phyloP scores from a whole-genome alignment of 2,113 vertebrate species.

The Anthoscopus minutus region DNA sequence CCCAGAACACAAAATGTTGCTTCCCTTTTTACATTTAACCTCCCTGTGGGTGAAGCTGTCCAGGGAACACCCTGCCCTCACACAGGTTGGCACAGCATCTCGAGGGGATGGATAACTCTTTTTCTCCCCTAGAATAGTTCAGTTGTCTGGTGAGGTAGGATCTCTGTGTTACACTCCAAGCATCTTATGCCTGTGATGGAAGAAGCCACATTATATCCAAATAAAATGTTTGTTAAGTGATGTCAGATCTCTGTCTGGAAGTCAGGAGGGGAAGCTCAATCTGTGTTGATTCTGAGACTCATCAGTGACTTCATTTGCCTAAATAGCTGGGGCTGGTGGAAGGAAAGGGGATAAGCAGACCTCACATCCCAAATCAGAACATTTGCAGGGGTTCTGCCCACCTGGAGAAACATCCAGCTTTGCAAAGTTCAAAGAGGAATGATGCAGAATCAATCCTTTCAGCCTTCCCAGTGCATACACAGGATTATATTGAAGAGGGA shows the following conservation, averaged over 20 bases:
- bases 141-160: neutral
- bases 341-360: neutral
- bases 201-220: neutral
- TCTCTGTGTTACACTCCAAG: neutral
- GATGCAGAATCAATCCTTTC: neutral
- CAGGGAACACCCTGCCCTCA: neutral
- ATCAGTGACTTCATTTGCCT: neutral
- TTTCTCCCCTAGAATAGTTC: accelerated
- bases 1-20: accelerated
- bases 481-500: neutral
- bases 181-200: neutral
- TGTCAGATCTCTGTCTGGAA: neutral
- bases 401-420: neutral
- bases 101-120: neutral
- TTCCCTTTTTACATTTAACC: neutral
- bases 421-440: neutral
- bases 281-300: neutral
- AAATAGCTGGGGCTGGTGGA: neutral
- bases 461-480: neutral
- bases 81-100: neutral
- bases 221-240: neutral
- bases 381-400: neutral
- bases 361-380: neutral
- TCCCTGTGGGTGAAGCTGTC: neutral
- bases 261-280: neutral